Percentiles rank a stretch among this genome's conserved stretches.
Conservation (phyloP, 2,797 vertebrate species). For the Cossypha polioptera region DNA sequence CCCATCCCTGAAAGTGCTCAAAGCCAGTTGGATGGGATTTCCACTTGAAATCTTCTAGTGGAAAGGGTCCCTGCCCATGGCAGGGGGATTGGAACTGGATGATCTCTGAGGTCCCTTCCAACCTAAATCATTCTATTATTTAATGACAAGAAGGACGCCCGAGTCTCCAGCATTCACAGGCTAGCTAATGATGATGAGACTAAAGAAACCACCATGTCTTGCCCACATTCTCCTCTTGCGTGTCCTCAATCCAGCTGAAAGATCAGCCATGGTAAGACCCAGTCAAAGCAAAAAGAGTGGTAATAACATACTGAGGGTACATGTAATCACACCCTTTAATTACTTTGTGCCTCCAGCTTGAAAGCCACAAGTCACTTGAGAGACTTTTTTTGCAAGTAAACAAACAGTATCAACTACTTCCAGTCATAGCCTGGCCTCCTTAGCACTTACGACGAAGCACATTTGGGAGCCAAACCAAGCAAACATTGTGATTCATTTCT, state of each 20-base stretch:
- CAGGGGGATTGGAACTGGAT: background rate
- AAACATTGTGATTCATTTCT: constrained; percentile 36
- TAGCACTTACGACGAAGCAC: background rate
- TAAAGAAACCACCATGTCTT: background rate
- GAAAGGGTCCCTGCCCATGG: background rate
- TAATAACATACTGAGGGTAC: background rate
- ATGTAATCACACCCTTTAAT: background rate
- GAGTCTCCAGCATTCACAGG: background rate
- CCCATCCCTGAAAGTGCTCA: background rate
- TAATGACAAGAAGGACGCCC: background rate
- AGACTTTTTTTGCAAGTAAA: background rate
- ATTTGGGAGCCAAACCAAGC: constrained; percentile 41
- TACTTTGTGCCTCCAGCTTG: background rate
- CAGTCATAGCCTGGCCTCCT: background rate
- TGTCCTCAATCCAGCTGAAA: background rate
- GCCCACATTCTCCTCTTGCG: background rate
- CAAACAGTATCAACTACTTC: background rate
- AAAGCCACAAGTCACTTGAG: background rate
- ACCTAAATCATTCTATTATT: background rate
- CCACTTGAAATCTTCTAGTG: background rate
- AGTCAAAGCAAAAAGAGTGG: background rate
- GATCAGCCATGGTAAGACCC: background rate
- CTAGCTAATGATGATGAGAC: background rate
- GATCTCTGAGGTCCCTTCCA: background rate
- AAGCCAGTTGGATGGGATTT: background rate